These are phyloP conservation scores for Platyrinchus mystaceus DNA, from an alignment of 2,797 vertebrate genomes.

Conservation along the genomic window DNA sequence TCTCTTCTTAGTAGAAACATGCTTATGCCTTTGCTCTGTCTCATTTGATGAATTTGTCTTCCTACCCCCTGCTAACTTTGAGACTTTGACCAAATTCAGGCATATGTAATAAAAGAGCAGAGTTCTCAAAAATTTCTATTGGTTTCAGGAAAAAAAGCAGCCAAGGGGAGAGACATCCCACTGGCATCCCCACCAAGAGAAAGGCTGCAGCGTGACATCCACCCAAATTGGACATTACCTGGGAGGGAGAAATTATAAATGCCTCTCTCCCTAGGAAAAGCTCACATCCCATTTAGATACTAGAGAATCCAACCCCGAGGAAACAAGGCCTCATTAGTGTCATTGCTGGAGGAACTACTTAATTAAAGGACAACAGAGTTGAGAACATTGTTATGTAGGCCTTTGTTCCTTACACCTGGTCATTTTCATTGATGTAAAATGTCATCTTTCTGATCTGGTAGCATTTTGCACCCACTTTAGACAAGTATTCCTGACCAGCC, in stretches of 20 bases:
- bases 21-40: not conserved
- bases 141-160: not conserved
- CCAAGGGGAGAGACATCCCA: not conserved
- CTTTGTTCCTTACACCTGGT: slow-evolving; percentile 65
- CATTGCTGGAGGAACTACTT: slow-evolving; percentile 49
- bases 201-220: not conserved
- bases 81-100: not conserved
- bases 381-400: slow-evolving; percentile 40
- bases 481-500: slow-evolving; percentile 17
- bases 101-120: not conserved
- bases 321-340: slow-evolving; percentile 60
- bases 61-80: not conserved
- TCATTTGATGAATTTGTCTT: not conserved
- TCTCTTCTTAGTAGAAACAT: not conserved
- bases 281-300: slow-evolving; percentile 55
- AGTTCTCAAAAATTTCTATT: not conserved
- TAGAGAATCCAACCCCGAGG: slow-evolving; percentile 57
- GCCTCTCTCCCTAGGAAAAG: slow-evolving; percentile 42
- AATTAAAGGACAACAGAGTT: slow-evolving; percentile 65
- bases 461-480: slow-evolving; percentile 53
- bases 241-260: slow-evolving; percentile 46
- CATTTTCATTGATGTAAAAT: slow-evolving; percentile 62
- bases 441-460: slow-evolving; percentile 56
- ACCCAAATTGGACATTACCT: slow-evolving; percentile 44
- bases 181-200: not conserved